Evolutionary conservation across 2,113 vertebrate genomes (phyloP).

Genomic region (Tringa solitaria): DNA sequence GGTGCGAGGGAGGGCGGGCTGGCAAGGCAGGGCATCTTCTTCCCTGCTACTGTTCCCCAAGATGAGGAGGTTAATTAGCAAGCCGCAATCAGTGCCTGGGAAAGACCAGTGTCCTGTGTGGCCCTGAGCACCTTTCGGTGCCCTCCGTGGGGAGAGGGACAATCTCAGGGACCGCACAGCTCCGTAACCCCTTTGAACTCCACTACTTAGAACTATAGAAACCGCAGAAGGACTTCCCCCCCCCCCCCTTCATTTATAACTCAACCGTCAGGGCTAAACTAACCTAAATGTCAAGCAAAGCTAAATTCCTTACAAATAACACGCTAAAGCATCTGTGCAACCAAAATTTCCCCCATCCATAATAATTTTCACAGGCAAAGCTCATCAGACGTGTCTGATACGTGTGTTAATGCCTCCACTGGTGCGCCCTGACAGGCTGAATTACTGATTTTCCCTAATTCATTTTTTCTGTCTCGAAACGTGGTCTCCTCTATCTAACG

Average conservation of each 20-base stretch:
- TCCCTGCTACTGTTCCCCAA: neutral
- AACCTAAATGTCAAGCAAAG: fast-evolving
- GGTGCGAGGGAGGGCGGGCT: neutral
- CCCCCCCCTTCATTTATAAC: neutral
- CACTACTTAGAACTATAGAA: neutral
- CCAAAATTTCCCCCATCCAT: neutral
- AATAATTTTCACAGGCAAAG: neutral
- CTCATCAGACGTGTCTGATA: neutral
- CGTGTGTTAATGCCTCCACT: neutral
- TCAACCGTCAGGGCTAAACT: neutral
- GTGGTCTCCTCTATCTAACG: neutral
- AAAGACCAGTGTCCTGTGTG: neutral
- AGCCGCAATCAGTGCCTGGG: neutral
- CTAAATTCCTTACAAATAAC: neutral
- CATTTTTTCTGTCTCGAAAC: neutral
- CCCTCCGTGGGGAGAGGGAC: neutral
- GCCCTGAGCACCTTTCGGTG: neutral
- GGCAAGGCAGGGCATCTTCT: neutral
- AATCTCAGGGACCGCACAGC: neutral
- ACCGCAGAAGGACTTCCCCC: neutral
- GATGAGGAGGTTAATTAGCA: neutral
- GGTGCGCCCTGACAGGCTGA: neutral
- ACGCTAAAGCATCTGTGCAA: neutral
- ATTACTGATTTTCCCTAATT: neutral
- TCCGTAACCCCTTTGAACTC: neutral